These are phyloP conservation scores for cat (Felis catus) DNA, from an alignment of 2,113 vertebrate genomes.

Conservation along the genomic window DNA sequence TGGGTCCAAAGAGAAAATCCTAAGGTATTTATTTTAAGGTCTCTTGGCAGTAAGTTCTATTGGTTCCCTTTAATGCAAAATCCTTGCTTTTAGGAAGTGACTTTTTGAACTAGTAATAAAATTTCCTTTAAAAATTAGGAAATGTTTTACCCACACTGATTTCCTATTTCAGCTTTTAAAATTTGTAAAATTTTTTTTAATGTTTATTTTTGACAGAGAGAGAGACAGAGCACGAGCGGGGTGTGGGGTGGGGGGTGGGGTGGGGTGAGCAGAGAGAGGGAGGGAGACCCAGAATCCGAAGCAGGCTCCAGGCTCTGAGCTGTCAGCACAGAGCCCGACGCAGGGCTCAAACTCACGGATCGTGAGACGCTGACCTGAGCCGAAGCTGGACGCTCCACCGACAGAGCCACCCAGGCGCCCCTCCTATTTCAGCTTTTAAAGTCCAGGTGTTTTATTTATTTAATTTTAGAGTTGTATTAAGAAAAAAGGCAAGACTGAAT, in stretches of 20 bases:
- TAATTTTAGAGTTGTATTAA: slow-evolving; percentile 2
- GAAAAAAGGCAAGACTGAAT: not conserved
- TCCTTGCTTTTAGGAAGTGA: slow-evolving; percentile 46
- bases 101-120: slow-evolving; percentile 52
- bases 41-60: slow-evolving; percentile 20
- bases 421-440: slow-evolving; percentile 34
- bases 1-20: slow-evolving; percentile 14
- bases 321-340: no score
- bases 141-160: not conserved
- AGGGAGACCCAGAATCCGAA: no score
- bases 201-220: no score
- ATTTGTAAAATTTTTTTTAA: no score
- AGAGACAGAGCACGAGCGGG: no score
- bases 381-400: no score
- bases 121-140: slow-evolving; percentile 35
- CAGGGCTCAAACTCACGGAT: no score
- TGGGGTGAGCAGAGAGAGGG: no score
- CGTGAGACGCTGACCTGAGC: no score
- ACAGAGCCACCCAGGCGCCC: no score
- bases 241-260: no score
- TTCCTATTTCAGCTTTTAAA: slow-evolving; percentile 40
- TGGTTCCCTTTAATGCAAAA: slow-evolving; percentile 33
- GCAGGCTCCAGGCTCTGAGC: no score
- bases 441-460: slow-evolving; percentile 20
- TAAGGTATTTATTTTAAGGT: slow-evolving; percentile 33